Conservation (phyloP, 2,888 invertebrate genomes). For the Keiferia lycopersicella region DNA sequence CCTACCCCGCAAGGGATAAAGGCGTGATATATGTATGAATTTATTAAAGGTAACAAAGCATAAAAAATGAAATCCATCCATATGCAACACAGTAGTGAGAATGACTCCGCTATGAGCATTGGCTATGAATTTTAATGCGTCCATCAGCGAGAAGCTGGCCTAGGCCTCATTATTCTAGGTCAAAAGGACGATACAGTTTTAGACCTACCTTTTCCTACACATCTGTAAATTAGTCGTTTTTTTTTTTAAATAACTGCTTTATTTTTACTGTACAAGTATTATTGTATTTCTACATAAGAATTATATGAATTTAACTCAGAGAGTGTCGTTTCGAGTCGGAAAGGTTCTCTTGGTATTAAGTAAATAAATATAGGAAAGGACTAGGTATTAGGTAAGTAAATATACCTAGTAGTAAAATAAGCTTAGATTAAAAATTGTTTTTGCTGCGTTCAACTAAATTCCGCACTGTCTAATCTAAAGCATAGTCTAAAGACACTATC, state of each 20-base stretch:
- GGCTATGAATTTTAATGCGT: constrained; percentile 41
- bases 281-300: neutral
- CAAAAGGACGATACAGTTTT: neutral
- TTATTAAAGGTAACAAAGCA: no score
- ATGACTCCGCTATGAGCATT: constrained; percentile 27
- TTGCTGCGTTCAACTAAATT: no score
- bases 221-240: neutral
- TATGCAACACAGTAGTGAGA: neutral
- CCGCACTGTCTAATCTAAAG: no score
- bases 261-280: neutral
- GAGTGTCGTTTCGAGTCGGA: neutral
- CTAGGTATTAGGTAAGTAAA: no score
- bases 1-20: no score
- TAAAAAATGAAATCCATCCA: neutral
- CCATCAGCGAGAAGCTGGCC: constrained; percentile 28
- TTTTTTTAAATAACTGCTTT: neutral
- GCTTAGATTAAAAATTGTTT: no score
- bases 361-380: neutral
- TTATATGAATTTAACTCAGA: neutral
- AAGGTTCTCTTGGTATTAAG: neutral
- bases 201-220: neutral
- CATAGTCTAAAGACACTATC: no score
- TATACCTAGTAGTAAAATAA: no score
- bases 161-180: constrained; percentile 39
- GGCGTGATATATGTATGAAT: no score